Evolutionary conservation across 2,888 invertebrate genomes (phyloP).

Genomic region (Ectemnius lituratus): DNA sequence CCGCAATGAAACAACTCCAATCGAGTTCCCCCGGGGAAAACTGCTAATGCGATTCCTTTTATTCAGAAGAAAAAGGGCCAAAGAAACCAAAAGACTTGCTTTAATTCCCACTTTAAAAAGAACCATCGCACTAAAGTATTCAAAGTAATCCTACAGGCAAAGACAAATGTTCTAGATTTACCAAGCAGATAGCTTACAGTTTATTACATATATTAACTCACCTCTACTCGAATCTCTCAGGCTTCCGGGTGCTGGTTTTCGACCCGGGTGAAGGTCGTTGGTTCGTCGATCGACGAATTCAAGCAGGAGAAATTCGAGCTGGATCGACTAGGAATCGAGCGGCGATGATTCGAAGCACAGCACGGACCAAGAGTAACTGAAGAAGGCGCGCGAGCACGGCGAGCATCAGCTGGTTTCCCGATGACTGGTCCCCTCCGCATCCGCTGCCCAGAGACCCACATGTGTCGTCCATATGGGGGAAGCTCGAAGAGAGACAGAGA

Average conservation of each 20-base stretch:
- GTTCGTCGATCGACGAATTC: neutral
- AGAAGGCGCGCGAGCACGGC: conserved; percentile 60
- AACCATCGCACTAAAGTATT: neutral
- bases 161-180: no score
- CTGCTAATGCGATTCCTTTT: neutral
- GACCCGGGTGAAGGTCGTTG: neutral
- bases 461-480: conserved; percentile 70
- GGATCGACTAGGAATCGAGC: conserved; percentile 22
- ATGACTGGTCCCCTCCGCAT: conserved; percentile 41
- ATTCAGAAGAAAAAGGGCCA: neutral
- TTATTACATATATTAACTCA: neutral
- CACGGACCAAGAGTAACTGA: conserved; percentile 71
- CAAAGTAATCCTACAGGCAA: no score
- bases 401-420: conserved; percentile 72
- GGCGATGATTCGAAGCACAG: conserved; percentile 52
- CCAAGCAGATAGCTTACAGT: no score
- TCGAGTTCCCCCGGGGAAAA: conserved; percentile 22
- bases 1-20: conserved; percentile 25
- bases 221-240: neutral
- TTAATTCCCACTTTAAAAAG: neutral
- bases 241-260: neutral
- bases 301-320: conserved; percentile 29
- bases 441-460: conserved; percentile 56
- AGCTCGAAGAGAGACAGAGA: conserved; percentile 20
- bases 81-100: neutral